phyloP scores from a whole-genome alignment of 2,888 invertebrate species.

The Cryptocheilus praepositus region DNA sequence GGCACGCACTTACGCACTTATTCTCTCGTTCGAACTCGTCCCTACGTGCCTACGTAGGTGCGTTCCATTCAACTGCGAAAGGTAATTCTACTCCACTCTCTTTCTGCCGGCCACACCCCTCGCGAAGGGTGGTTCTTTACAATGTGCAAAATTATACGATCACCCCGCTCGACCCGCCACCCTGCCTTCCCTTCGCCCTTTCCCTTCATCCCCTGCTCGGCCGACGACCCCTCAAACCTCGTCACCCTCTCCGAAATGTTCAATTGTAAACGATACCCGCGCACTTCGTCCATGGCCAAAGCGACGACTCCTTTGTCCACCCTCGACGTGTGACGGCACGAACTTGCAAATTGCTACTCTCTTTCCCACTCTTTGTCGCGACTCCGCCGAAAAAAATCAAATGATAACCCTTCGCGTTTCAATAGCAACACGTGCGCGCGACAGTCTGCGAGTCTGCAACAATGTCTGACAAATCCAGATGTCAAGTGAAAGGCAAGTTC shows the following conservation, averaged over 20 bases:
- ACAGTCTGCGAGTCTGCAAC: too few relatives aligned
- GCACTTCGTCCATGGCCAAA: background rate
- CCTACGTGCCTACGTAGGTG: conserved; percentile 52
- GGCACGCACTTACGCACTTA: conserved; percentile 33
- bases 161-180: conserved; percentile 33
- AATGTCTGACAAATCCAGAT: too few relatives aligned
- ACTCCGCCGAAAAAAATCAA: too few relatives aligned
- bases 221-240: background rate
- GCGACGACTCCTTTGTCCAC: conserved; percentile 1
- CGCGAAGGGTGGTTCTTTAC: conserved; percentile 47
- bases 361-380: too few relatives aligned
- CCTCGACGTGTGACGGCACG: background rate
- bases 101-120: conserved; percentile 22
- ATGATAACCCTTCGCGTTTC: too few relatives aligned
- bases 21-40: conserved; percentile 34
- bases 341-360: too few relatives aligned
- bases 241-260: conserved; percentile 8
- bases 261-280: conserved; percentile 17
- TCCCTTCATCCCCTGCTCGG: background rate
- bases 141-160: conserved; percentile 69
- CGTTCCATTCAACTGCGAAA: conserved; percentile 61
- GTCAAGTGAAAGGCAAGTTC: too few relatives aligned
- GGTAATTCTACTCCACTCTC: conserved; percentile 62
- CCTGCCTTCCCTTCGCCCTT: conserved; percentile 16
- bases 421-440: too few relatives aligned